Evolutionary conservation across 2,888 invertebrate genomes (phyloP).

Genomic region (Brenthis ino): DNA sequence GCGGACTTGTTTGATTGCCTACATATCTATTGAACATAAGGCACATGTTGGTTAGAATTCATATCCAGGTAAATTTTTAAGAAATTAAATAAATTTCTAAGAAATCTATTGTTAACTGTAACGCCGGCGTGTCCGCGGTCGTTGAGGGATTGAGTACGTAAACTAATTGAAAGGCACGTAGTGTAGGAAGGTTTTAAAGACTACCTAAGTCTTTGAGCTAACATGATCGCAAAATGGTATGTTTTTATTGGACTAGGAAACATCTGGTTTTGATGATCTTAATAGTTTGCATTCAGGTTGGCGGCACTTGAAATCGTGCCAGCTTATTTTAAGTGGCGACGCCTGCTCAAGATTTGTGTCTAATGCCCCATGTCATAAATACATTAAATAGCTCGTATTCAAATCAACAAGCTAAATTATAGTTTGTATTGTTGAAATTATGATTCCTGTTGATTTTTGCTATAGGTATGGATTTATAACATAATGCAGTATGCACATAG

Average conservation of each 20-base stretch:
- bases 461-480: constrained; percentile 7
- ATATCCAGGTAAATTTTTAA: too few species aligned
- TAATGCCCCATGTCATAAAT: constrained; percentile 58
- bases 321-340: constrained; percentile 80
- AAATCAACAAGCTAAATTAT: constrained; percentile 48
- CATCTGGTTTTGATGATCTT: constrained; percentile 80
- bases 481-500: too few species aligned
- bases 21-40: too few species aligned
- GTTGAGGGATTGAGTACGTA: too few species aligned
- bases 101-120: too few species aligned
- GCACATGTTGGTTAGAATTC: too few species aligned
- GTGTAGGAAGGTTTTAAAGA: neutral
- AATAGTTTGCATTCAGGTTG: constrained; percentile 78
- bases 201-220: constrained; percentile 1
- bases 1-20: neutral
- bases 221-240: constrained; percentile 49
- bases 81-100: too few species aligned
- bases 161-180: neutral
- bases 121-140: too few species aligned
- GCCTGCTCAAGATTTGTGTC: constrained; percentile 74
- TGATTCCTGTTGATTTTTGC: neutral
- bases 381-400: constrained; percentile 56
- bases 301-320: constrained; percentile 78
- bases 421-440: neutral
- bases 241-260: constrained; percentile 71